Evolutionary conservation across 2,888 invertebrate species (phyloP).

Genomic region (Leptopilina syphax): DNA sequence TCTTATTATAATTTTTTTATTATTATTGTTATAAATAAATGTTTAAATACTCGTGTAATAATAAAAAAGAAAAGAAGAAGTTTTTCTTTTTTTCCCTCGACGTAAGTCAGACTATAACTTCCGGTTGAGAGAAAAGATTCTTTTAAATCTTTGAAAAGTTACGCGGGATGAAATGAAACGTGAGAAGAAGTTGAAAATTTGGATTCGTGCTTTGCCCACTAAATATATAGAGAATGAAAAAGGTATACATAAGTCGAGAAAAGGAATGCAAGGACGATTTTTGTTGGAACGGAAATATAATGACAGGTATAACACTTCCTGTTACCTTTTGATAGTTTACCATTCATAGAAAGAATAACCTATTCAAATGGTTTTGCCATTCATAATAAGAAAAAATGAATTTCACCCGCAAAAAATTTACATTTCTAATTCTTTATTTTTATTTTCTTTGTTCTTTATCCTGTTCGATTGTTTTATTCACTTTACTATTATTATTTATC

Average conservation of each 20-base stretch:
- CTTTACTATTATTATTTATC: too few relatives aligned
- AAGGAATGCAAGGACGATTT: constrained; percentile 29
- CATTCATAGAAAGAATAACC: background rate
- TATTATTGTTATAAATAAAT: too few relatives aligned
- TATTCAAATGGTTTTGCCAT: too few relatives aligned
- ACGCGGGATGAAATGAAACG: constrained; percentile 56
- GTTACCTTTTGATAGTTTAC: background rate
- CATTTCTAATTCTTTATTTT: too few relatives aligned
- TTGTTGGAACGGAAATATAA: constrained; percentile 27
- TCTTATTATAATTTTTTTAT: too few relatives aligned
- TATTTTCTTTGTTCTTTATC: too few relatives aligned
- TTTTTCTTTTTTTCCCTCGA: too few relatives aligned
- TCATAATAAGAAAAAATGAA: too few relatives aligned
- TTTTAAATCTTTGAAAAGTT: constrained; percentile 40
- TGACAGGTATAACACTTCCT: constrained; percentile 29
- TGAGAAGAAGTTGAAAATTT: constrained; percentile 57
- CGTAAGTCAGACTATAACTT: constrained; percentile 34
- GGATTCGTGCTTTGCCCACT: constrained; percentile 54
- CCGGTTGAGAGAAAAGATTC: constrained; percentile 31
- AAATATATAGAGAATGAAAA: constrained; percentile 11
- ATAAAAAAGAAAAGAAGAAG: too few relatives aligned
- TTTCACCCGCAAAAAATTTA: too few relatives aligned
- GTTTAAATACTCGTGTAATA: too few relatives aligned
- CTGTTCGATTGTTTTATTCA: too few relatives aligned
- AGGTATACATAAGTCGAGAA: constrained; percentile 5